These are phyloP conservation scores for Vulpes vulpes DNA, from an alignment of 2,113 vertebrate species.

Conservation along the genomic window DNA sequence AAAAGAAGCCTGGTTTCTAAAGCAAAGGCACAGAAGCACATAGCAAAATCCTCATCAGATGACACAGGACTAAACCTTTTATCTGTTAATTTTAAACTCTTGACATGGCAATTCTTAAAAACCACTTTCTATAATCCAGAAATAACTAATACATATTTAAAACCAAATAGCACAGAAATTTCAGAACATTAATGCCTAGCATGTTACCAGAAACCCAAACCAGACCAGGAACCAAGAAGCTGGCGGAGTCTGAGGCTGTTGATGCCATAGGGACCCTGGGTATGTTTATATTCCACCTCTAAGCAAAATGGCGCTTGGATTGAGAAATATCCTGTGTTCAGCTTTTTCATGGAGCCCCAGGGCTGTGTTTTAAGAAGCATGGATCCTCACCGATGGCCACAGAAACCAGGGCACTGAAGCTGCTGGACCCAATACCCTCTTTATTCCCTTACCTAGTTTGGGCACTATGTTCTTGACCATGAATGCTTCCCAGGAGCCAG, in stretches of 20 bases:
- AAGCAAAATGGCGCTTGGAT: rapidly evolving
- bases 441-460: slow-evolving; percentile 91
- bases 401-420: background rate
- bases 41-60: too few relatives aligned
- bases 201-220: background rate
- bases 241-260: rapidly evolving
- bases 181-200: background rate
- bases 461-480: slow-evolving; percentile 99
- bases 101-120: background rate
- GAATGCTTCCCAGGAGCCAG: slow-evolving; percentile 98
- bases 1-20: background rate
- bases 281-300: rapidly evolving
- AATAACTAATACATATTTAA: background rate
- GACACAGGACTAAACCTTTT: rapidly evolving
- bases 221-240: background rate
- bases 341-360: background rate
- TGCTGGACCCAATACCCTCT: rapidly evolving
- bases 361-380: too few relatives aligned
- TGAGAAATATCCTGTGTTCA: rapidly evolving
- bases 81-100: background rate
- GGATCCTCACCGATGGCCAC: rapidly evolving
- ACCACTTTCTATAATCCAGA: background rate
- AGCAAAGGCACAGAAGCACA: background rate
- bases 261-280: rapidly evolving
- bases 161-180: background rate